Percentiles rank a stretch among this genome's conserved stretches.
phyloP scores from a whole-genome alignment of 2,888 invertebrate species.

The Thymelicus sylvestris region DNA sequence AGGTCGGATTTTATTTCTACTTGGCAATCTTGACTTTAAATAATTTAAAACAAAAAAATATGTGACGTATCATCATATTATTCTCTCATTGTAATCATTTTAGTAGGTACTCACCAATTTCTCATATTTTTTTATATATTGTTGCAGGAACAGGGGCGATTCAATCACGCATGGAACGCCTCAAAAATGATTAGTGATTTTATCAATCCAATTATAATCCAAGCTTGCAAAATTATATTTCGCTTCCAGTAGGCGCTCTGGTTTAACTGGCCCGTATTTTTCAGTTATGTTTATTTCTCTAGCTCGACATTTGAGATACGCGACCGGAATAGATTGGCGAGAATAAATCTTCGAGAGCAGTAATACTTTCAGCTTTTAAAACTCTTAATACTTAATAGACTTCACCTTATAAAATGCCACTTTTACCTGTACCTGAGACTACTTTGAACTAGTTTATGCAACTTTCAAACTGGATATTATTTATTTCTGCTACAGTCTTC shows the following conservation, averaged over 20 bases:
- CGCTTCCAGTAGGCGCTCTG: constrained; percentile 15
- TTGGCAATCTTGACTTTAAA: neutral
- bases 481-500: too few relatives aligned
- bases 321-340: constrained; percentile 39
- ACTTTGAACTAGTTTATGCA: neutral
- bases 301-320: constrained; percentile 39
- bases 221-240: neutral
- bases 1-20: neutral
- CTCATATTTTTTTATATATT: too few relatives aligned
- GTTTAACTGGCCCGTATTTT: constrained; percentile 30
- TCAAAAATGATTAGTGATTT: neutral
- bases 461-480: neutral
- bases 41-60: too few relatives aligned
- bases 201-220: neutral
- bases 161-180: too few relatives aligned
- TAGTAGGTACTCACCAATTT: too few relatives aligned
- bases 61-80: too few relatives aligned
- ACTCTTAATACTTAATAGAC: constrained; percentile 9
- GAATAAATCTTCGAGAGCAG: constrained; percentile 39
- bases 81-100: too few relatives aligned
- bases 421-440: neutral
- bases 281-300: constrained; percentile 39
- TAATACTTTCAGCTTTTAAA: constrained; percentile 11
- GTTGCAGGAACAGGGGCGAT: too few relatives aligned
- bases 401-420: neutral